Base-by-base conservation (phyloP, 2,888 invertebrate species). In the Odontothrips loti region DNA sequence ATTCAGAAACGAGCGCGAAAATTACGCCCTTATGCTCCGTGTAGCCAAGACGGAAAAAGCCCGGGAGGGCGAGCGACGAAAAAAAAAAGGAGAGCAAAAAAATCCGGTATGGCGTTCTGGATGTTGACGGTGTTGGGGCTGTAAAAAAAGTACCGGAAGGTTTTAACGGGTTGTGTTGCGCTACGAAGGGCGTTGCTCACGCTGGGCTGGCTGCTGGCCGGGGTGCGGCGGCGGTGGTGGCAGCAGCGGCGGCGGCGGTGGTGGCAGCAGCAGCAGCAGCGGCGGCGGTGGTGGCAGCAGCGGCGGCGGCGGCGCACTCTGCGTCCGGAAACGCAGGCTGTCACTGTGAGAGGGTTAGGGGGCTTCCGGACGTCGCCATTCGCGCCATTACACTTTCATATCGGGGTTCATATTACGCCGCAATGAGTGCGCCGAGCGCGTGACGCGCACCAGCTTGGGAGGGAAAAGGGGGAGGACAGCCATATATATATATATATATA, bases 361-460 rank as follows among this genome's bases (percentile, higher is more conserved):
- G 68, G 68, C 68, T 75, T 75, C 68, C 68, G 68, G 68, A 58
- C 68, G 68, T 75, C 27, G 23, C 34, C 34, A 43, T 43, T 43
- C 68, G 68, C 68, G 68, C 68, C 68, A 75, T 75, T 75, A 75
- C 68, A 75, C 68, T 75, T 75, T 75, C 68, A 75, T 75, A 75
- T 75, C 23, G 68, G 68, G 12, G 68, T 75, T 75, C 68, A 27
- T 75, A 75, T 75, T 75, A 75, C 10, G 68, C 68, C 68, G 68
- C 68, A 75, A 75, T 75, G 68, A 75, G 68, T 27, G 68, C 68
- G 68, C 68, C 23, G 58, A 0, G 51, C 51, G 51, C 51, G 51
- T 12, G 58, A 27, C 68, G 68, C 12, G 68, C 68, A 75, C 4
- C 58, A 20, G 58, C 58, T 58, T n/a, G 68, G 68, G 34, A 6